phyloP scores from a whole-genome alignment of 2,797 vertebrate genomes.

The Saxicola maurus region DNA sequence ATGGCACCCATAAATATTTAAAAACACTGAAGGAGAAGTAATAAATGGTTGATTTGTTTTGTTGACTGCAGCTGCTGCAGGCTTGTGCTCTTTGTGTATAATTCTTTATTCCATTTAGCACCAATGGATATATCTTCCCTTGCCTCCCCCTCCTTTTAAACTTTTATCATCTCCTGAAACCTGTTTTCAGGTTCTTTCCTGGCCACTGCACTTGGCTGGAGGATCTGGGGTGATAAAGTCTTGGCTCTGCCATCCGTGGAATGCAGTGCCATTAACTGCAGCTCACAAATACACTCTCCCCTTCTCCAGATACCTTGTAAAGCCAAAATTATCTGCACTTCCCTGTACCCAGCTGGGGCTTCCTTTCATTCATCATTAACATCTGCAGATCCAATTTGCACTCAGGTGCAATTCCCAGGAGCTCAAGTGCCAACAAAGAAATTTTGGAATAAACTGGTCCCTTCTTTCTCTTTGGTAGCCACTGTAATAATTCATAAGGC shows the following conservation, averaged over 20 bases:
- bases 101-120: slow-evolving; percentile 43
- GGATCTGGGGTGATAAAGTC: background rate
- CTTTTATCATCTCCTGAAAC: background rate
- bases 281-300: background rate
- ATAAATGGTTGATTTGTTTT: slow-evolving; percentile 59
- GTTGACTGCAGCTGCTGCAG: slow-evolving; percentile 37
- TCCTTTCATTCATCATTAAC: background rate
- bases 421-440: background rate
- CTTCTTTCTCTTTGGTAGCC: background rate
- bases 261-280: background rate
- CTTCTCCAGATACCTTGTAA: background rate
- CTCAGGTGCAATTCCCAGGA: background rate
- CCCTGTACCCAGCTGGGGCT: background rate
- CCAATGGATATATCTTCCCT: background rate
- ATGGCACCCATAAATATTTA: slow-evolving; percentile 50
- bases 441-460: background rate
- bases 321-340: background rate
- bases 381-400: background rate
- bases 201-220: background rate
- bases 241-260: background rate
- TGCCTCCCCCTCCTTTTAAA: background rate
- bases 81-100: background rate
- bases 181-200: background rate
- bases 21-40: slow-evolving; percentile 50
- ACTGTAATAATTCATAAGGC: background rate